A percentile compares a stretch with the other conserved stretches of the same genome.
These are phyloP conservation scores for Lerema accius DNA, from an alignment of 1,140 invertebrate genomes.

Conservation along the genomic window DNA sequence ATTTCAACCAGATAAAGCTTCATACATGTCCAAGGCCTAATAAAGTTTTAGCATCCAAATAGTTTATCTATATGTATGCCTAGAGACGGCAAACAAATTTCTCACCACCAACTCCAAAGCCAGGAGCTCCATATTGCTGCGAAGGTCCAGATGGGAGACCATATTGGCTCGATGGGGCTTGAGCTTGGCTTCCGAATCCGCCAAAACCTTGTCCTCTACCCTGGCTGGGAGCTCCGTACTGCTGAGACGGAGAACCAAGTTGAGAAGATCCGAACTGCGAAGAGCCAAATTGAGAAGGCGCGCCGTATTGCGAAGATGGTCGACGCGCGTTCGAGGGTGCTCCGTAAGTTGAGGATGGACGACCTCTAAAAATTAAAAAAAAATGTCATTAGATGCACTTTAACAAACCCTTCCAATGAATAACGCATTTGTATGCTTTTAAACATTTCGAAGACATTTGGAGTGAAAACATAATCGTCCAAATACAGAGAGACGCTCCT, in stretches of 20 bases:
- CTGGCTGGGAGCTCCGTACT: conserved; percentile 22
- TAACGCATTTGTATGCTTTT: too few species aligned
- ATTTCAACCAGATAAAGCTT: too few species aligned
- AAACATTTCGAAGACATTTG: too few species aligned
- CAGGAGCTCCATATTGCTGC: conserved; percentile 36
- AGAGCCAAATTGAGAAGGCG: conserved; percentile 12
- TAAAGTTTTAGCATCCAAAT: too few species aligned
- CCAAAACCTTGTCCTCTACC: conserved; percentile 1
- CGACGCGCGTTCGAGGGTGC: conserved; percentile 36
- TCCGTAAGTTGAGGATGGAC: conserved; percentile 47
- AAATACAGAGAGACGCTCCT: too few species aligned
- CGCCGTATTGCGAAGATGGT: conserved; percentile 39
- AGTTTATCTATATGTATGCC: too few species aligned
- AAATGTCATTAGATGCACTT: too few species aligned
- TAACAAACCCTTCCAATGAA: too few species aligned
- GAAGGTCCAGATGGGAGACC: conserved; percentile 35
- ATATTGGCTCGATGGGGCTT: conserved; percentile 42
- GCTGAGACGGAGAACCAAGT: conserved; percentile 19
- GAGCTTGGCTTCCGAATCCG: conserved; percentile 34
- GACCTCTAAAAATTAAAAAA: conserved; percentile 57
- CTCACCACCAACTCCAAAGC: conserved; percentile 37
- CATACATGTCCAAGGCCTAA: too few species aligned
- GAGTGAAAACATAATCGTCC: too few species aligned
- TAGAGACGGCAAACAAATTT: too few species aligned
- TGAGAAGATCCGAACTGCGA: conserved; percentile 26